Evolutionary conservation across 2,113 vertebrate species (phyloP), one percentile per base, ranked within the genome.

Genomic region (Athene cunicularia): DNA sequence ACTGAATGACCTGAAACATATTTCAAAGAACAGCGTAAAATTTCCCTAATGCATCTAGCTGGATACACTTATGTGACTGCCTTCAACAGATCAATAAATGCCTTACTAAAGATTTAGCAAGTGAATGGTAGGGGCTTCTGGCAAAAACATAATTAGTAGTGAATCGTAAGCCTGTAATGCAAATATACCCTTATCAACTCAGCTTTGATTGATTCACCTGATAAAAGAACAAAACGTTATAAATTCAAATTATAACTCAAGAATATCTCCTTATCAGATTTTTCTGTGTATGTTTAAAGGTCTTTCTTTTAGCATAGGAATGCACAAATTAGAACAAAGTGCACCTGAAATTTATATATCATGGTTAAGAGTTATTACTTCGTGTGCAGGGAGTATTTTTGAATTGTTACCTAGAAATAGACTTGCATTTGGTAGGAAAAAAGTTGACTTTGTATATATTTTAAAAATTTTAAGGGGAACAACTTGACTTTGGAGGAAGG

Each of bases 1-100:
- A 59, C 24, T 41, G 59, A 87, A 79, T 85, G 81, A 94, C 71
- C 75, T 74, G 71, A 45, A 93, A 64, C 74, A 50, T 56, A 62
- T 97, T 94, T 95, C 81, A 94, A 96, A 97, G 79, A 62, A 70
- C 41, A 63, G 63, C 3, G 5, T 83, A 86, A 86, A 92, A 93
- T 92, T 77, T 70, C 92, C 58, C 58, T 70, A n/a, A 66, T 50
- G 28, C 87, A 30, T 5, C 11, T 62, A 64, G 22, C 67, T 62
- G 77, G 68, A 90, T 72, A 93, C 93, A 66, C 50, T 82, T 63
- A 39, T 7, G 43, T 52, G 74, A 13, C 33, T 92, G 87, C 58
- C 45, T 93, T 92, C 77, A 88, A 73, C 14, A 85, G 52, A 94
- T 91, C 87, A 53, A 45, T 88, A 95, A 96, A 82, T 52, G 35